Evolutionary conservation across 1,140 invertebrate species (phyloP).

Genomic region (Caerostris darwini): DNA sequence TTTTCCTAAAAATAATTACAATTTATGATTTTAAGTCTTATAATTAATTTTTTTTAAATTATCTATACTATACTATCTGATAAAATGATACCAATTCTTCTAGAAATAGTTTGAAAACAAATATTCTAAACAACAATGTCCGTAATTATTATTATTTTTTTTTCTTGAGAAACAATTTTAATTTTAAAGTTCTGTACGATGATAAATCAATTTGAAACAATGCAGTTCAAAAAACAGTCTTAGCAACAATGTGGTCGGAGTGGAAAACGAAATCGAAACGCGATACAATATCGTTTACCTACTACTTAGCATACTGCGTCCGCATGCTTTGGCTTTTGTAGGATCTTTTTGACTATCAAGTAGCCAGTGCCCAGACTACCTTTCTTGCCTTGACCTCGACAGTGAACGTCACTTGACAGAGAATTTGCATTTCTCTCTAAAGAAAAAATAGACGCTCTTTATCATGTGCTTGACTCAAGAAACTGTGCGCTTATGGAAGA

Average conservation of each 20-base stretch:
- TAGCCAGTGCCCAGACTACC: conserved; percentile 65
- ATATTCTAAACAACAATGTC: too few relatives aligned
- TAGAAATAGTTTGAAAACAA: too few relatives aligned
- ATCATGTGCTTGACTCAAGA: conserved; percentile 22
- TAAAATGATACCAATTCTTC: too few relatives aligned
- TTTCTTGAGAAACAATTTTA: too few relatives aligned
- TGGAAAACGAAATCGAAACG: not conserved
- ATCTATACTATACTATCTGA: too few relatives aligned
- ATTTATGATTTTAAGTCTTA: too few relatives aligned
- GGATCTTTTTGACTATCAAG: not conserved
- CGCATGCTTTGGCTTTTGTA: not conserved
- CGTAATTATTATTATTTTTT: too few relatives aligned
- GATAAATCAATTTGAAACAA: too few relatives aligned
- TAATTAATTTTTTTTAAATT: too few relatives aligned
- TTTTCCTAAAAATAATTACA: too few relatives aligned
- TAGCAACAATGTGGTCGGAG: not conserved
- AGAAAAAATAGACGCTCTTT: not conserved
- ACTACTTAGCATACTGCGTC: not conserved
- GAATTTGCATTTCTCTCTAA: conserved; percentile 17
- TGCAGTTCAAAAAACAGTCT: too few relatives aligned
- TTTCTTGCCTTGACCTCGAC: conserved; percentile 35
- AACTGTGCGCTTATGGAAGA: not conserved
- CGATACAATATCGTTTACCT: not conserved
- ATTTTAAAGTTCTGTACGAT: too few relatives aligned
- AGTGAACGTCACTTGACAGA: conserved; percentile 13